Conservation (phyloP, 2,888 invertebrate genomes). For the Philereme vetulata region DNA sequence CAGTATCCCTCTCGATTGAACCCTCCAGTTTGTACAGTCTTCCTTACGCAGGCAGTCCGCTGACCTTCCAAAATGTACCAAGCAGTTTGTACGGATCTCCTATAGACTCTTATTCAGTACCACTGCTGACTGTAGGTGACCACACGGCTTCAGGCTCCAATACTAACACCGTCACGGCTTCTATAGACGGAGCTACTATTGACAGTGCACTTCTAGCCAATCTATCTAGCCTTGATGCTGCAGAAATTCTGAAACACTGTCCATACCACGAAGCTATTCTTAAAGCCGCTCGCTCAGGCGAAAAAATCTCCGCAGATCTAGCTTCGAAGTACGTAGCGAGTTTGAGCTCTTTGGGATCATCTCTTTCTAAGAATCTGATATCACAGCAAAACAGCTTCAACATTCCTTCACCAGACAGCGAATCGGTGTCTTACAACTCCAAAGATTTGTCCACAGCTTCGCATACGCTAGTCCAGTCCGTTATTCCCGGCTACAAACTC, state of each 20-base stretch:
- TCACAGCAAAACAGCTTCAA: slow-evolving; percentile 51
- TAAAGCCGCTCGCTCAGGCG: slow-evolving; percentile 69
- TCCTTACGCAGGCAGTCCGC: slow-evolving; percentile 73
- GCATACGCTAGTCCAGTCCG: slow-evolving; percentile 62
- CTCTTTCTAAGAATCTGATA: slow-evolving; percentile 67
- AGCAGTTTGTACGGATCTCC: slow-evolving; percentile 71
- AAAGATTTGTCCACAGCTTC: slow-evolving; percentile 63
- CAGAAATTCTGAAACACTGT: slow-evolving; percentile 78
- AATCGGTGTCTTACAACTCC: slow-evolving; percentile 56
- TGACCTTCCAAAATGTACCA: slow-evolving; percentile 73
- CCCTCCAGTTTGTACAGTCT: slow-evolving; percentile 80
- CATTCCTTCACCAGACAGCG: slow-evolving; percentile 53
- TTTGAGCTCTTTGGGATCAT: slow-evolving; percentile 77
- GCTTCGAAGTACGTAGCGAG: slow-evolving; percentile 82
- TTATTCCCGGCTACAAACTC: slow-evolving; percentile 43
- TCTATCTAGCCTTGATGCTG: slow-evolving; percentile 69
- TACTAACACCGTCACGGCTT: slow-evolving; percentile 65
- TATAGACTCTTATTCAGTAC: slow-evolving; percentile 80
- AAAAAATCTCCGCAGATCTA: slow-evolving; percentile 73
- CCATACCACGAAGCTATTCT: slow-evolving; percentile 81
- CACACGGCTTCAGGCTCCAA: slow-evolving; percentile 77
- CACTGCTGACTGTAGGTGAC: slow-evolving; percentile 76
- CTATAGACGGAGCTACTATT: slow-evolving; percentile 67
- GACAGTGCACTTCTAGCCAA: slow-evolving; percentile 71
- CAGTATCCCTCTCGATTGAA: slow-evolving; percentile 72